phyloP scores from a whole-genome alignment of 2,888 invertebrate species.

The Amphiduros pacificus region DNA sequence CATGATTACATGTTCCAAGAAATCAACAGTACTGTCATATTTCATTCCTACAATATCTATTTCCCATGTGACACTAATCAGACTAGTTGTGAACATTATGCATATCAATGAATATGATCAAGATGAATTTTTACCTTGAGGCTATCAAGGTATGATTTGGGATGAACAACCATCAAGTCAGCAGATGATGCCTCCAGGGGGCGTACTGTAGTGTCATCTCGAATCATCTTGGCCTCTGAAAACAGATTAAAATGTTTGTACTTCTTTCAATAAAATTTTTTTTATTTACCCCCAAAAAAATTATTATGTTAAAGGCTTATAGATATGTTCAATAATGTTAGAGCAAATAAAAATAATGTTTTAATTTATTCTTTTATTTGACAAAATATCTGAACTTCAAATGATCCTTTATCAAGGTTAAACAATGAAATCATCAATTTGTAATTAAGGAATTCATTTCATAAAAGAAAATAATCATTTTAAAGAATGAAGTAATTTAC shows the following conservation, averaged over 20 bases:
- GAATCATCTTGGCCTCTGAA: slow-evolving; percentile 68
- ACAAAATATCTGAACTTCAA: no score
- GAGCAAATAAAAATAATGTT: background rate
- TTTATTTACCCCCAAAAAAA: no score
- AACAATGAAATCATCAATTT: no score
- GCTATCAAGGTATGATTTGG: slow-evolving; percentile 73
- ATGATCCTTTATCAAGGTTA: no score
- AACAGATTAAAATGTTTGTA: no score
- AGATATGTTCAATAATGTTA: background rate
- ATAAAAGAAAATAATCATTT: no score
- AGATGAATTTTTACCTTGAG: slow-evolving; percentile 64
- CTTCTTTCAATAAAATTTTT: no score
- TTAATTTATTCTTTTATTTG: background rate
- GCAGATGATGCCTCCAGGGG: slow-evolving; percentile 74
- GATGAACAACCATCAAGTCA: slow-evolving; percentile 78
- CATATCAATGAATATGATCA: background rate
- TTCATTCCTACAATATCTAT: no score
- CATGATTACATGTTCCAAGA: no score
- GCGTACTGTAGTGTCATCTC: slow-evolving; percentile 68
- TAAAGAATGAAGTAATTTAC: slow-evolving; percentile 45
- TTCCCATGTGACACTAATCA: no score
- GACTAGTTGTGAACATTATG: background rate
- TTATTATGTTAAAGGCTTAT: background rate
- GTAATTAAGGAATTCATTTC: no score
- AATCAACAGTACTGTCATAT: no score